A percentile compares a stretch with the other conserved stretches of the same genome.
phyloP scores from a whole-genome alignment of 1,140 invertebrate genomes.

The Drosophila miranda region DNA sequence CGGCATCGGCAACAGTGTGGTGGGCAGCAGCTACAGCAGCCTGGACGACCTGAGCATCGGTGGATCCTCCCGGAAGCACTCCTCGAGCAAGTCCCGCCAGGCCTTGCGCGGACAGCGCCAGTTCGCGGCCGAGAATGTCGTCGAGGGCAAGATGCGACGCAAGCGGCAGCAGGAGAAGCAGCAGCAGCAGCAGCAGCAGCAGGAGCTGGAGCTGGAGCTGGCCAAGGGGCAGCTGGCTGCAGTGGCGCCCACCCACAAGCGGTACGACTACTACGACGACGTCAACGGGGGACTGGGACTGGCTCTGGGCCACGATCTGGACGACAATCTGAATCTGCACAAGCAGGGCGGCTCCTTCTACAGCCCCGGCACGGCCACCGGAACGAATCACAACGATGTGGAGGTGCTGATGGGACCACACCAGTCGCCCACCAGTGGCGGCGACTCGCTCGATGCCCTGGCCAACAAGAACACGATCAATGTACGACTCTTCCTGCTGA shows the following conservation, averaged over 20 bases:
- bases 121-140: slow-evolving; percentile 59
- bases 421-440: neutral
- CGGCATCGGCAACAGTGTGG: slow-evolving; percentile 61
- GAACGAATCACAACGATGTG: slow-evolving; percentile 62
- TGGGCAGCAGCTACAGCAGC: slow-evolving; percentile 37
- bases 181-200: slow-evolving; percentile 16
- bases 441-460: slow-evolving; percentile 58
- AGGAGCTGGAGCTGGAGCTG: neutral
- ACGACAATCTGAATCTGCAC: slow-evolving; percentile 71
- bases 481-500: slow-evolving; percentile 85
- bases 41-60: slow-evolving; percentile 16
- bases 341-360: slow-evolving; percentile 72
- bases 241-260: slow-evolving; percentile 64
- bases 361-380: slow-evolving; percentile 17
- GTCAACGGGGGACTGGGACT: slow-evolving; percentile 42
- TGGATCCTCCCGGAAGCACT: slow-evolving; percentile 42
- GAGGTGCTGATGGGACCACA: slow-evolving; percentile 49
- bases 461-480: slow-evolving; percentile 63
- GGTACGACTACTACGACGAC: slow-evolving; percentile 74
- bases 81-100: slow-evolving; percentile 57
- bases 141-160: slow-evolving; percentile 57
- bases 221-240: slow-evolving; percentile 46
- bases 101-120: slow-evolving; percentile 65
- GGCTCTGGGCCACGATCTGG: slow-evolving; percentile 56
- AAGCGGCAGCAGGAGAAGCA: slow-evolving; percentile 24